phyloP scores from a whole-genome alignment of 2,797 vertebrate species.

The Borostomias antarcticus region DNA sequence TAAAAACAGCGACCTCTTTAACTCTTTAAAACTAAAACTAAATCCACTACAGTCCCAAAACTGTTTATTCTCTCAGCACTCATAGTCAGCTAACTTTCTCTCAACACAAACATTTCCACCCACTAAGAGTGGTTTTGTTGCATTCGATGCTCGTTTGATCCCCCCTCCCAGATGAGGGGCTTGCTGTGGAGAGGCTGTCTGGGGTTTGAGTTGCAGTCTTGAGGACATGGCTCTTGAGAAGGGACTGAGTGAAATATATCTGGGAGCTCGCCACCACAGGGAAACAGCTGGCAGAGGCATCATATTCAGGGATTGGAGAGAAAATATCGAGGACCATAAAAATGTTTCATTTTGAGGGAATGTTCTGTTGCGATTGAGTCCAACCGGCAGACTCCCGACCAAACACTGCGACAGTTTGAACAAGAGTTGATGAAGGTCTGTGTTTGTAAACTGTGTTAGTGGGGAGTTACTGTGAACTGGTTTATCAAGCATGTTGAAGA shows the following conservation, averaged over 20 bases:
- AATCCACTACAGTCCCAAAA: too few relatives aligned
- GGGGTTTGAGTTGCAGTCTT: conserved; percentile 16
- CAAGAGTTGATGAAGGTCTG: neutral
- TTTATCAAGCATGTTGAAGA: too few relatives aligned
- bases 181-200: too few relatives aligned
- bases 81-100: neutral
- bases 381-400: neutral
- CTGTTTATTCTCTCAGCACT: neutral
- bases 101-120: neutral
- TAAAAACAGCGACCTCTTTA: too few relatives aligned
- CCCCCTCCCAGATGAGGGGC: neutral
- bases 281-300: conserved; percentile 19
- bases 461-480: neutral
- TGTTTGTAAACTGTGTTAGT: neutral
- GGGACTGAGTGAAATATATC: conserved; percentile 8
- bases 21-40: too few relatives aligned
- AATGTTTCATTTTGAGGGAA: conserved; percentile 14
- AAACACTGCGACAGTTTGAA: neutral
- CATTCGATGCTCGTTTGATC: neutral
- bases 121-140: neutral
- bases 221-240: neutral
- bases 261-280: conserved; percentile 1
- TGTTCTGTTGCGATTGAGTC: conserved; percentile 3
- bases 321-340: conserved; percentile 16
- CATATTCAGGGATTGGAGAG: conserved; percentile 11